Evolutionary conservation across 1,140 invertebrate species (phyloP).

Genomic region (Neelides sp.): DNA sequence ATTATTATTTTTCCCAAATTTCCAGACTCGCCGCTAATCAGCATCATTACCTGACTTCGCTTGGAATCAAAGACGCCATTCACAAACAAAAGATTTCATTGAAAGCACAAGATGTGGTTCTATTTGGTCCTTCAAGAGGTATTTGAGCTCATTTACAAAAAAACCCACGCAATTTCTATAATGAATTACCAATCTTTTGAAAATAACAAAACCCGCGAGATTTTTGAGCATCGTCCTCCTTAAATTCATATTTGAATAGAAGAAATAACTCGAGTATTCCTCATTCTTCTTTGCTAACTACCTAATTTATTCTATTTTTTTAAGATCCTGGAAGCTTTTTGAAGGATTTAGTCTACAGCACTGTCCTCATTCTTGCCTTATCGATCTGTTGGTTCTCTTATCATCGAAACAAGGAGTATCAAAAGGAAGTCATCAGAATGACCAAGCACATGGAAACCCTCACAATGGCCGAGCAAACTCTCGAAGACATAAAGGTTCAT

Average conservation of each 20-base stretch:
- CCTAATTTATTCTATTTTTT: constrained; percentile 29
- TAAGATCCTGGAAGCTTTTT: constrained; percentile 59
- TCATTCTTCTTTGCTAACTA: too few relatives aligned
- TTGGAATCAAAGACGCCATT: constrained; percentile 94
- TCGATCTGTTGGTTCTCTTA: constrained; percentile 82
- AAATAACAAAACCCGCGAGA: too few relatives aligned
- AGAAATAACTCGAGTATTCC: too few relatives aligned
- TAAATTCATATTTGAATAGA: too few relatives aligned
- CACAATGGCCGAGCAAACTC: constrained; percentile 70
- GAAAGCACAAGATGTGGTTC: constrained; percentile 92
- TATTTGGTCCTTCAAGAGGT: constrained; percentile 96
- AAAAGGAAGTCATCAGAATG: constrained; percentile 72
- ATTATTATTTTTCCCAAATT: constrained; percentile 22
- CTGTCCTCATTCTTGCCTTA: constrained; percentile 64
- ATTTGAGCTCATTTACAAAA: too few relatives aligned
- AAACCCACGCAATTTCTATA: too few relatives aligned
- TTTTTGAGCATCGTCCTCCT: too few relatives aligned
- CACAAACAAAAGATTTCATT: constrained; percentile 90
- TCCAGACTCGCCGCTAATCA: constrained; percentile 78
- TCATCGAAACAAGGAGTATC: constrained; percentile 73
- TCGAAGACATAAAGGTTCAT: constrained; percentile 68
- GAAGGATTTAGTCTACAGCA: constrained; percentile 76
- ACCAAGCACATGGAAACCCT: constrained; percentile 84
- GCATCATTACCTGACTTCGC: constrained; percentile 67
- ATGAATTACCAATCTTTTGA: too few relatives aligned